Evolutionary conservation across 2,888 invertebrate genomes (phyloP).

Genomic region (Matsumyia berberina): DNA sequence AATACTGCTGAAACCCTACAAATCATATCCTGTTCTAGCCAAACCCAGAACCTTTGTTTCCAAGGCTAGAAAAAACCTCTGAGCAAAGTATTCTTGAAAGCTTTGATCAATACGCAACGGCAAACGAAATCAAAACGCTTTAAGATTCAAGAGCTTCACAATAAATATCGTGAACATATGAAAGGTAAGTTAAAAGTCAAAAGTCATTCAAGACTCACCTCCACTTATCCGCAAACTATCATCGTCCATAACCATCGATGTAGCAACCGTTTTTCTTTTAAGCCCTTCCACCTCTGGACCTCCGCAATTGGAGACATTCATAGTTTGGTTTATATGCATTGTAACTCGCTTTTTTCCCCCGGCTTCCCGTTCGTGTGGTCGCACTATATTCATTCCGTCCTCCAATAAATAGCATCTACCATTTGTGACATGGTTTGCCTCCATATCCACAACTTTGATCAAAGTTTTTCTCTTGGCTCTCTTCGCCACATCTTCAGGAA

Average conservation of each 20-base stretch:
- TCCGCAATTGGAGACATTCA: neutral
- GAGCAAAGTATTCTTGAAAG: too few relatives aligned
- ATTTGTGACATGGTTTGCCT: neutral
- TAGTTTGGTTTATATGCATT: constrained; percentile 1
- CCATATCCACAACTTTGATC: neutral
- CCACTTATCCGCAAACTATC: neutral
- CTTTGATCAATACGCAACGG: too few relatives aligned
- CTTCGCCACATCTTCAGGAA: neutral
- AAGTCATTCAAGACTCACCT: neutral
- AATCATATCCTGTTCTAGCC: too few relatives aligned
- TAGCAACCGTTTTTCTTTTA: constrained; percentile 41
- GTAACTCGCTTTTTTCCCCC: neutral
- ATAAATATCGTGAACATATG: too few relatives aligned
- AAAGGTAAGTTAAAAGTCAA: too few relatives aligned
- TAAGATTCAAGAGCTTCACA: too few relatives aligned
- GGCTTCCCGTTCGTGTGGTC: neutral
- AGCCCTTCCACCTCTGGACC: neutral
- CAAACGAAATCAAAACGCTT: too few relatives aligned
- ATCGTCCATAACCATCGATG: neutral
- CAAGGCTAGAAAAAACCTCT: too few relatives aligned
- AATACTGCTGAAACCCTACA: too few relatives aligned
- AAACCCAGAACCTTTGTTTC: too few relatives aligned
- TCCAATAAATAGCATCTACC: neutral
- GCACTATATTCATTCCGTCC: neutral
- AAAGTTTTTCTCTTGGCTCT: neutral